Evolutionary conservation across 37 sponge, comb jelly and placozoan genomes (phyloP), one percentile per base, ranked within the genome.

Genomic region (Crambe crambe): DNA sequence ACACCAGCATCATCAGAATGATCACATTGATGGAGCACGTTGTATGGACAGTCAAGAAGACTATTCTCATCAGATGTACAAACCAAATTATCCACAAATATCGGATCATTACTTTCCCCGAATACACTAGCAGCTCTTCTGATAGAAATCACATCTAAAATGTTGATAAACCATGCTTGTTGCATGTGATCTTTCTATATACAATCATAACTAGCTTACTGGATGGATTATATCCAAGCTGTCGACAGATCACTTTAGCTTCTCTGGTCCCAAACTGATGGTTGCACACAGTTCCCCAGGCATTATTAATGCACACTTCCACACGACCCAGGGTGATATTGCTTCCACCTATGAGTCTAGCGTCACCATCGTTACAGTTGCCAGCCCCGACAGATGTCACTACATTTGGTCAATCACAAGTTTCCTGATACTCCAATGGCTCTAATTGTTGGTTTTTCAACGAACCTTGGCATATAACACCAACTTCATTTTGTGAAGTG

Each of bases 251-350:
- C 20, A 83, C 76, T 1, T 20, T 51, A 2, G 84, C 84, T 40
- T 75, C 84, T 54, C 1, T 44, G 21, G 57, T 66, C 18, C 70
- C 70, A 35, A 66, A 83, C n/a, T 37, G 17, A 2, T 27, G 27
- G 42, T 76, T 67, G 58, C 76, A 75, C 0, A 83, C 77, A 35
- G 84, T 68, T 3, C 84, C 84, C 84, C 84, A 83, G 2, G 51
- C 77, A 68, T 57, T 68, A 44, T 83, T 64, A 22, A 83, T 44
- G 42, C 84, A 83, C 26, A 83, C 41, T 35, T 83, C 77, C 6
- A 83, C 77, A 21, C 69, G n/a, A 8, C 84, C 84, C 31, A 47
- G 57, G 37, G 38, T 59, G 21, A 10, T 3, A 23, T 56, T 58
- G 37, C 39, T 37, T 76, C 84, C 84, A 67, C 43, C 56, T 22